Base-by-base conservation (phyloP, 2,888 invertebrate genomes). In the Augiades crinisus region DNA sequence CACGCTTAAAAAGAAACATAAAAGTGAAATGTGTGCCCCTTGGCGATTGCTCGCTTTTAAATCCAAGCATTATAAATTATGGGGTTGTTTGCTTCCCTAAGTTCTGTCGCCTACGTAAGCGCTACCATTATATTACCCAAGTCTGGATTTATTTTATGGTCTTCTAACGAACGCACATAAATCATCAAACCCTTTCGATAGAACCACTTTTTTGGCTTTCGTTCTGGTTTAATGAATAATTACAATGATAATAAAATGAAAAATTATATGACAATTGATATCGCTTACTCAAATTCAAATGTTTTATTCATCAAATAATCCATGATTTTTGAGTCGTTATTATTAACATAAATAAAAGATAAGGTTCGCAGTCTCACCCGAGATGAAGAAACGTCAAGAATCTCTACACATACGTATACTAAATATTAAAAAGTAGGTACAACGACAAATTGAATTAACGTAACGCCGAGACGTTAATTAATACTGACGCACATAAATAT, bases 1-100 rank as follows among this genome's bases (percentile, higher is more conserved):
- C 16, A 31, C 19, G 36, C 21, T 31, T 22, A 14, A 37, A 37
- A 37, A 13, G 24, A 14, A 47, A 21, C 40, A 49, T 49, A 41
- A 49, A 49, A 49, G 33, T 41, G 24, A 49, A 34, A 24, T 49
- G 34, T 34, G 34, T 24, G 34, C 34, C 49, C 49, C 49, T 3
- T 17, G 33, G 12, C 41, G 34, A 49, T 34, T 4, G 41, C 24
- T 17, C 2, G 16, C 40, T 40, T 40, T 47, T 33, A 24, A 24
- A 47, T 40, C 30, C 16, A 33, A 47, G 40, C 22, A 21, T 27
- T 47, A 12, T 40, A 47, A 40, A 47, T 47, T 38, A 31, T 40
- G 24, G 10, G 16, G 24, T 36, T 46, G 27, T 46, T 34, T 21
- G 12, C 8, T 19, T 22, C 22, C n/a, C 13, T n/a, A 38, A 38